Base-by-base conservation (phyloP, 2,113 vertebrate species). In the Fregata magnificens region DNA sequence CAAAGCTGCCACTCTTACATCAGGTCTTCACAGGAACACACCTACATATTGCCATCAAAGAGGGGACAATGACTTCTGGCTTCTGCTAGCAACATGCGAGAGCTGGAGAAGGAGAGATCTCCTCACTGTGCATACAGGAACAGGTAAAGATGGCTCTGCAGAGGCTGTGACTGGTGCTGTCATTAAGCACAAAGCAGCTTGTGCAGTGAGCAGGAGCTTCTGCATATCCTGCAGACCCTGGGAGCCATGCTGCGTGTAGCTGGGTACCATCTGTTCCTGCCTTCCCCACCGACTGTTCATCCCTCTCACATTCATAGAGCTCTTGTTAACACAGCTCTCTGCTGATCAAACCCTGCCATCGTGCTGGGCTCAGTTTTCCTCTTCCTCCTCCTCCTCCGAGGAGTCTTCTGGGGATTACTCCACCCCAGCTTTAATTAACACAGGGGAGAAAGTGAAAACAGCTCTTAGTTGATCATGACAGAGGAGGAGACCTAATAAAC, bases 221-320 rank as follows among this genome's bases (percentile, higher is more conserved):
- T 93, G 31, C 55, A 38, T 34, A 84, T n/a, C 80, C 86, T 63
- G 61, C 69, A 93, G 82, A 90, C 47, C 87, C 82, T 0, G 0
- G 52, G 80, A 93, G n/a, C 63, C 8, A 0, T 24, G 63, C 76
- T 82, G 59, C 5, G 15, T 56, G 19, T 90, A 88, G 76, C 50
- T 88, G 92, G 86, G 83, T 86, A 84, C 86, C 90, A 96, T 96
- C 94, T 97, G 91, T 94, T 96, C 50, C 63, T 83, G 56, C 73
- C 74, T 94, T 94, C 73, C 56, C 74, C 74, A 71, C 92, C 0
- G 70, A 89, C 73, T 91, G 80, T 71, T 91, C 91, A 72, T 71
- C 76, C 86, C 80, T 74, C 56, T 82, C 56, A 62, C 94, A 82
- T 93, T 83, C 78, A 76, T 24, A 79, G 81, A 59, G 44, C 70